A percentile compares a stretch with the other conserved stretches of the same genome.
phyloP scores from a whole-genome alignment of 2,888 invertebrate species.

The Hetaerina titia region DNA sequence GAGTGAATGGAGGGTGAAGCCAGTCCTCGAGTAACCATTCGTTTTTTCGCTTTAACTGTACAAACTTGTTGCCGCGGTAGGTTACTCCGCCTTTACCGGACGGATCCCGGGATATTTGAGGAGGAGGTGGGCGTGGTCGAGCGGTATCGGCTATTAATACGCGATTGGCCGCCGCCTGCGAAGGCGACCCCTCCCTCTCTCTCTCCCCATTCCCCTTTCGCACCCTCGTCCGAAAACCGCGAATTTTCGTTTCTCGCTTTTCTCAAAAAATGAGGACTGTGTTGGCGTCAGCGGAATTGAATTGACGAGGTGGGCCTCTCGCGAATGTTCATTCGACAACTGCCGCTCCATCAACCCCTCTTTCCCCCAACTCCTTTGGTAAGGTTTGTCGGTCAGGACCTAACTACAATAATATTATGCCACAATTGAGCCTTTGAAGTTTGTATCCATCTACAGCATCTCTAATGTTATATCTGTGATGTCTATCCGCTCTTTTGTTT shows the following conservation, averaged over 20 bases:
- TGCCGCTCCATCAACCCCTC: neutral
- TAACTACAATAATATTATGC: no score
- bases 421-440: no score
- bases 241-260: neutral
- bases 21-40: neutral
- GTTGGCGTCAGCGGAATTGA: neutral
- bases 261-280: neutral
- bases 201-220: no score
- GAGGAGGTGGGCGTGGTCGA: slow-evolving; percentile 14
- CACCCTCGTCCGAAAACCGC: neutral
- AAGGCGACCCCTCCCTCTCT: neutral
- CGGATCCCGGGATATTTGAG: slow-evolving; percentile 3
- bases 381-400: no score
- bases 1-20: neutral
- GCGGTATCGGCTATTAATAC: slow-evolving; percentile 32
- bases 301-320: neutral
- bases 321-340: neutral
- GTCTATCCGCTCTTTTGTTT: no score
- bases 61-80: neutral
- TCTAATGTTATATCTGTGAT: no score
- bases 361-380: neutral
- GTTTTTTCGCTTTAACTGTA: slow-evolving; percentile 46
- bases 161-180: neutral
- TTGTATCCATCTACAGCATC: no score
- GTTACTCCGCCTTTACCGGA: neutral